Base-by-base conservation (phyloP, 2,888 invertebrate genomes). In the Limnephilus lunatus region DNA sequence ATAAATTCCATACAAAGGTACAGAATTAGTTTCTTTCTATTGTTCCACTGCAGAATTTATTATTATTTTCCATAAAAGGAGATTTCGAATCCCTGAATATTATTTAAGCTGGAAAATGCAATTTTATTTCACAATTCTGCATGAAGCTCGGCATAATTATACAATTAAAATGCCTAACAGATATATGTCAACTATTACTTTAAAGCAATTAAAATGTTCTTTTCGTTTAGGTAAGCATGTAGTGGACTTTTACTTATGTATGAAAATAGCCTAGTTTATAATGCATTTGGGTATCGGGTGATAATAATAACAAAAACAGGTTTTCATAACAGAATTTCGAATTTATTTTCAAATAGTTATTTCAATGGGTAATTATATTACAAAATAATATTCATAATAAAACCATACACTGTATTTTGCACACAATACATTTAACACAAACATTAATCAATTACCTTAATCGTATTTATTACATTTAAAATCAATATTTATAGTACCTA, bases 361-460 rank as follows among this genome's bases (percentile, higher is more conserved):
- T 93, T 93, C 91, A 93, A 93, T 93, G 93, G 93, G 93, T 93
- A 93, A 93, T 93, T 93, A 93, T 93, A 92, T 93, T 93, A 93
- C 93, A 93, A 93, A 93, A 93, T 93, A 92, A 93, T 93, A 93
- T 91, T 92, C 89, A 89, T 92, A 92, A 92, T 93, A 91, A 92
- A 93, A 93, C 92, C 93, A 93, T 93, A 93, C 93, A 93, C 93
- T 93, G 93, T 93, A 93, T 92, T 93, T 93, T 92, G 92, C 93
- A 93, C 93, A 94, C 94, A 93, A 93, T 94, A 94, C 93, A 93
- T 93, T 93, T 90, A 93, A 94, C 93, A 94, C 93, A 93, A 92
- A 94, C 93, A 94, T 94, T 93, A 93, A 93, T 93, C 87, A 92
- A 91, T 93, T 92, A 91, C 89, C 92, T 93, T 93, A 94, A 93